Conservation (phyloP, 2,888 invertebrate genomes). For the Caenorhabditis parvicauda region DNA sequence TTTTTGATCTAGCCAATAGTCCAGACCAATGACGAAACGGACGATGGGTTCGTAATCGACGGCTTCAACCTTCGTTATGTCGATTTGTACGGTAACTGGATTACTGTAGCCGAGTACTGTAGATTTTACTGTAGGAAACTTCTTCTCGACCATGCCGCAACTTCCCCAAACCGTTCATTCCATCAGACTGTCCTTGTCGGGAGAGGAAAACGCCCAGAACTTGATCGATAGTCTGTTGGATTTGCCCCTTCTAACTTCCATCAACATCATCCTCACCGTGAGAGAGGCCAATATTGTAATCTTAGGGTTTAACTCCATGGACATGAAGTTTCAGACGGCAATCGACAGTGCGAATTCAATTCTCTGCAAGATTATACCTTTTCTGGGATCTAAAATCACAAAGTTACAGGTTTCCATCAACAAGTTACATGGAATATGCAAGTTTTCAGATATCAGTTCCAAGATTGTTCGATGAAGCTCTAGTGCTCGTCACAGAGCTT, state of each 20-base stretch:
- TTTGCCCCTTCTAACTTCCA: conserved; percentile 36
- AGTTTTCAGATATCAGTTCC: conserved; percentile 40
- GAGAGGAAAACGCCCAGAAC: conserved; percentile 50
- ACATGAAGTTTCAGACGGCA: conserved; percentile 37
- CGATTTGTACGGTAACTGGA: conserved; percentile 49
- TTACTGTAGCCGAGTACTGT: background rate
- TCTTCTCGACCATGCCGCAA: conserved; percentile 48
- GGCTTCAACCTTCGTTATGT: conserved; percentile 46
- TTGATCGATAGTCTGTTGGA: conserved; percentile 35
- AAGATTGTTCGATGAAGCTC: conserved; percentile 49
- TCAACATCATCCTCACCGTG: conserved; percentile 51
- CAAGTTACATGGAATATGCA: background rate
- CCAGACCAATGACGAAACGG: conserved; percentile 9
- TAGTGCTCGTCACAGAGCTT: conserved; percentile 39
- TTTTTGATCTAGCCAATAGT: background rate
- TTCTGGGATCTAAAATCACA: conserved; percentile 50
- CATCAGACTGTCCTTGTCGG: conserved; percentile 54
- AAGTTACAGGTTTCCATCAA: conserved; percentile 41
- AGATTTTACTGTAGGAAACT: conserved; percentile 43
- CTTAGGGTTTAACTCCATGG: background rate
- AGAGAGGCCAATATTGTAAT: conserved; percentile 50
- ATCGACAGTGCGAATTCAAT: conserved; percentile 54
- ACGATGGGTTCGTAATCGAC: conserved; percentile 27
- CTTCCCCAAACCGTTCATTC: conserved; percentile 51
- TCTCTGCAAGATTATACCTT: conserved; percentile 42